Conservation (phyloP, 2,888 invertebrate genomes). For the Antitype chi region DNA sequence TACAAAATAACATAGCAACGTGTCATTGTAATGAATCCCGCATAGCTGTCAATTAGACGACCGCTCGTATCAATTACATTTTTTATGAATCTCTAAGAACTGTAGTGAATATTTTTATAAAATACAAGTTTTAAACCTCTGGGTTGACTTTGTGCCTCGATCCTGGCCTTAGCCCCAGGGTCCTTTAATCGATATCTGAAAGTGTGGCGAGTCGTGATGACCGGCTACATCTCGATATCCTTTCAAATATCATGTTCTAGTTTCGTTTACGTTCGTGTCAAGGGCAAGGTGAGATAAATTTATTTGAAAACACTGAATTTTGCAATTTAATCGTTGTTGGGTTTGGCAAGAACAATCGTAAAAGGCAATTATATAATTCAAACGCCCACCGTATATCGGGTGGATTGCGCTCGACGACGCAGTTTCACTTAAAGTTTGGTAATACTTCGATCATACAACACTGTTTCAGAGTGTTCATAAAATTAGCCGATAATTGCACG, state of each 20-base stretch:
- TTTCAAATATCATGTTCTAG: slow-evolving; percentile 62
- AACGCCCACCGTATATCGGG: slow-evolving; percentile 46
- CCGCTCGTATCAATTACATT: slow-evolving; percentile 35
- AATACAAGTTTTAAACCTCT: neutral
- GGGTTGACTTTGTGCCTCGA: neutral
- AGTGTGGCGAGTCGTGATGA: slow-evolving; percentile 49
- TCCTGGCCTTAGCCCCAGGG: slow-evolving; percentile 57
- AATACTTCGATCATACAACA: neutral
- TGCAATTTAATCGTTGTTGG: slow-evolving; percentile 34
- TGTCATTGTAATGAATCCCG: slow-evolving; percentile 50
- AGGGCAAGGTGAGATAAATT: slow-evolving; percentile 61
- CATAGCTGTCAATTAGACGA: slow-evolving; percentile 47
- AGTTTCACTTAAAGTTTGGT: slow-evolving; percentile 27
- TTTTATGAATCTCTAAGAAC: slow-evolving; percentile 36
- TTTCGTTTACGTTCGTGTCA: slow-evolving; percentile 59
- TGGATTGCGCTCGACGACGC: neutral
- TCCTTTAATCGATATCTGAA: slow-evolving; percentile 49
- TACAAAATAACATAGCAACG: slow-evolving; percentile 24
- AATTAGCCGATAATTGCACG: slow-evolving; percentile 11
- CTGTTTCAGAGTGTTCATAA: neutral
- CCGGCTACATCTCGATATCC: slow-evolving; percentile 56
- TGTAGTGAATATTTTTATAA: neutral
- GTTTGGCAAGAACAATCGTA: slow-evolving; percentile 55
- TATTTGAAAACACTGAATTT: slow-evolving; percentile 60
- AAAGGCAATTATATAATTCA: slow-evolving; percentile 54